Evolutionary conservation across 2,888 invertebrate species (phyloP).

Genomic region (Idaea biselata): DNA sequence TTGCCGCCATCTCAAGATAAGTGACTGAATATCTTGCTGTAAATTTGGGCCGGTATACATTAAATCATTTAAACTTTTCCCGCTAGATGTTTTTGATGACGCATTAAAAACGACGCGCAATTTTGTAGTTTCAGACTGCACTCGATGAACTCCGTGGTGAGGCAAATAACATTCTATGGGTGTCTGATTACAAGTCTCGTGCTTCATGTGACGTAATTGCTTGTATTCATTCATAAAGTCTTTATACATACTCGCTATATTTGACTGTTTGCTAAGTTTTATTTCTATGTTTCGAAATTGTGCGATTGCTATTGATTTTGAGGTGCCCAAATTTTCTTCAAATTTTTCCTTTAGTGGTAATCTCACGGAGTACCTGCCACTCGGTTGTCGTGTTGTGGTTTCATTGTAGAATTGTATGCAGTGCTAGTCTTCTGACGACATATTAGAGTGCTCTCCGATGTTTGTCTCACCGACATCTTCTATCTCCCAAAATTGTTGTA

Average conservation of each 20-base stretch:
- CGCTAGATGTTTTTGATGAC: slow-evolving; percentile 2
- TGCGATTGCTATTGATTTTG: slow-evolving; percentile 12
- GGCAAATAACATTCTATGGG: neutral
- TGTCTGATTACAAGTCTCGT: too few species aligned
- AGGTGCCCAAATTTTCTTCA: slow-evolving; percentile 5
- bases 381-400: slow-evolving; percentile 5
- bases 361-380: slow-evolving; percentile 8
- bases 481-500: neutral
- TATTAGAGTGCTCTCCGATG: neutral
- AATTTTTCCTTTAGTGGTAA: slow-evolving; percentile 8
- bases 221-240: slow-evolving; percentile 11
- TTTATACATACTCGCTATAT: slow-evolving; percentile 2
- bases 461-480: neutral
- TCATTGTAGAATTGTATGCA: slow-evolving; percentile 1
- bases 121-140: neutral
- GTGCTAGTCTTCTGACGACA: neutral
- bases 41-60: slow-evolving; percentile 5
- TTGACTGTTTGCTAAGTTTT: slow-evolving; percentile 2
- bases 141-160: neutral
- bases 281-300: slow-evolving; percentile 9
- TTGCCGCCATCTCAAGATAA: neutral
- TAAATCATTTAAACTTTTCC: slow-evolving; percentile 3
- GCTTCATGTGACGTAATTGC: slow-evolving; percentile 10
- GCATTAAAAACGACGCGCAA: neutral
- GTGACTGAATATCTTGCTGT: neutral